Percentiles rank a stretch among this genome's conserved stretches.
Evolutionary conservation across 2,888 invertebrate species (phyloP).

Genomic region (Selenia dentaria): DNA sequence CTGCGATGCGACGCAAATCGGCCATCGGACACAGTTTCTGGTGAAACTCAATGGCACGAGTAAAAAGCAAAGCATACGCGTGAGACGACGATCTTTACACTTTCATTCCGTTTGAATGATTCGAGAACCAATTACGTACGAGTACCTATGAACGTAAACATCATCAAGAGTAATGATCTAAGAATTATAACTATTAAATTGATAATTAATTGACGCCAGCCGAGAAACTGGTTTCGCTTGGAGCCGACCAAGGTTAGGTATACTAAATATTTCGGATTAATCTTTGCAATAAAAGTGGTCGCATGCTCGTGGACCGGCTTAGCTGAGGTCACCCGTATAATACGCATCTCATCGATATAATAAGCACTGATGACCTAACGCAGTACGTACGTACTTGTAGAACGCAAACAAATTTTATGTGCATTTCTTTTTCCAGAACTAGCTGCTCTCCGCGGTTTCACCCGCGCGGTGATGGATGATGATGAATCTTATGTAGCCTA

Average conservation of each 20-base stretch:
- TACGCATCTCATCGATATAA: constrained; percentile 65
- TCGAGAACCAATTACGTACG: constrained; percentile 16
- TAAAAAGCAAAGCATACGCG: constrained; percentile 38
- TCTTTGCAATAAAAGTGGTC: constrained; percentile 40
- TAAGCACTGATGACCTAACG: constrained; percentile 63
- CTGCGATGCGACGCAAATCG: constrained; percentile 45
- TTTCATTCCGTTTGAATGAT: constrained; percentile 42
- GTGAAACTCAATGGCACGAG: constrained; percentile 53
- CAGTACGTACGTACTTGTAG: constrained; percentile 23
- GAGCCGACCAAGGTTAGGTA: constrained; percentile 44
- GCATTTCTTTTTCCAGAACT: constrained; percentile 33
- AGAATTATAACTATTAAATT: constrained; percentile 2
- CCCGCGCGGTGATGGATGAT: too few species aligned
- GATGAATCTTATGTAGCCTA: too few species aligned
- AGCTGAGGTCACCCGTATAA: constrained; percentile 53
- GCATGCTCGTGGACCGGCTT: constrained; percentile 25
- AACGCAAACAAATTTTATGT: constrained; percentile 37
- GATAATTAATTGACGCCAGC: constrained; percentile 18
- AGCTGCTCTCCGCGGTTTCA: too few species aligned
- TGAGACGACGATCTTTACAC: constrained; percentile 37
- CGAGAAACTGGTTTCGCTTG: constrained; percentile 48
- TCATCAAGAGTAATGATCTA: constrained; percentile 30
- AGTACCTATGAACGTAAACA: constrained; percentile 16
- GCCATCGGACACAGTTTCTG: constrained; percentile 45
- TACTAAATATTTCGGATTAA: constrained; percentile 40